Evolutionary conservation across 2,113 vertebrate species (phyloP).

Genomic region (Pachypanchax playfairii): DNA sequence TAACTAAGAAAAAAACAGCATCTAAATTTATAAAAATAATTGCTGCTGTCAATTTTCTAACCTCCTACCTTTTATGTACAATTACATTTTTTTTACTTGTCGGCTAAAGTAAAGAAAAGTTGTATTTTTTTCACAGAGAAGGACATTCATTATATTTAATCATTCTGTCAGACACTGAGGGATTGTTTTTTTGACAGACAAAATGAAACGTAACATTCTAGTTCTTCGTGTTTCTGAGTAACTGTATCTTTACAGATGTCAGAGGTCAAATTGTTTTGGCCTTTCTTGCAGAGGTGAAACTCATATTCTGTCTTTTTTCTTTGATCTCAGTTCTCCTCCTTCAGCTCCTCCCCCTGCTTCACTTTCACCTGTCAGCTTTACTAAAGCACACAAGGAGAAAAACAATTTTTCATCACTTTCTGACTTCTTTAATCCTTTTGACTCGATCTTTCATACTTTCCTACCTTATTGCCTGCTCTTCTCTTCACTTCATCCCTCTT

Average conservation of each 20-base stretch:
- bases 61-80: not conserved
- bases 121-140: no score
- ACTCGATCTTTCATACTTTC: conserved; percentile 21
- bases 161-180: not conserved
- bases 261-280: conserved; percentile 48
- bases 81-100: not conserved
- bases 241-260: conserved; percentile 65
- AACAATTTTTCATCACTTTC: conserved; percentile 53
- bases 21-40: no score
- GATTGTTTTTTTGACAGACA: not conserved
- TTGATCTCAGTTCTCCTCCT: conserved; percentile 51
- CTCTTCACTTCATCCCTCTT: conserved; percentile 16
- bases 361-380: conserved; percentile 32
- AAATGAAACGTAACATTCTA: conserved; percentile 10
- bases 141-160: not conserved
- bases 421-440: conserved; percentile 23
- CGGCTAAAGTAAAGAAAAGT: not conserved
- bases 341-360: not conserved
- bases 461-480: conserved; percentile 34
- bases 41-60: no score
- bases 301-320: conserved; percentile 51
- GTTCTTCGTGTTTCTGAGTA: conserved; percentile 19
- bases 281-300: conserved; percentile 58
- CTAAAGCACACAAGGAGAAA: conserved; percentile 27
- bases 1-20: no score